Percentiles rank a stretch among this genome's conserved stretches.
Conservation (phyloP, 1,140 invertebrate genomes). For the Uloborus diversus region DNA sequence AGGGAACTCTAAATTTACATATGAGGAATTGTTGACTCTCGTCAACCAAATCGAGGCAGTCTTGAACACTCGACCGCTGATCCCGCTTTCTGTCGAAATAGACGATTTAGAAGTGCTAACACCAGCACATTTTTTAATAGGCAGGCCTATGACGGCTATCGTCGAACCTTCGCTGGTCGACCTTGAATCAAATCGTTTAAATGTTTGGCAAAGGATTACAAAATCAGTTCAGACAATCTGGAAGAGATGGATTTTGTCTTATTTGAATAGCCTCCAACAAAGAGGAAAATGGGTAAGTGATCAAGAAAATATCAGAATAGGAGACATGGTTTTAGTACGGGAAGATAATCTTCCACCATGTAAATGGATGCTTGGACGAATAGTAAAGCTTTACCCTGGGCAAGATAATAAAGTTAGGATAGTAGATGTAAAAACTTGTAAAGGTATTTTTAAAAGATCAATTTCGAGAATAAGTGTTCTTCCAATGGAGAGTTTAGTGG, state of each 20-base stretch:
- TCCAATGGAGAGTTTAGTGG: too few relatives aligned
- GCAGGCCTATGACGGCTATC: background rate
- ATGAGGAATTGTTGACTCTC: constrained; percentile 61
- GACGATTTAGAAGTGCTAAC: constrained; percentile 61
- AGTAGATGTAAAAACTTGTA: background rate
- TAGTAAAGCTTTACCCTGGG: background rate
- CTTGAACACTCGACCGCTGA: constrained; percentile 62
- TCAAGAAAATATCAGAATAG: constrained; percentile 14
- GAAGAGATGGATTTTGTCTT: constrained; percentile 37
- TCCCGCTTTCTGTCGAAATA: constrained; percentile 60
- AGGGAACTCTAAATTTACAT: constrained; percentile 47
- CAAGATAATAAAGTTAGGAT: background rate
- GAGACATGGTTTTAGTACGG: constrained; percentile 3
- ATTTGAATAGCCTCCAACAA: constrained; percentile 40
- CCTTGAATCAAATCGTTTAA: background rate
- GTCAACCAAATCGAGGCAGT: constrained; percentile 62
- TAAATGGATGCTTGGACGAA: background rate
- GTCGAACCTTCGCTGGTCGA: background rate
- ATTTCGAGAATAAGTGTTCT: constrained; percentile 39
- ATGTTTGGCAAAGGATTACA: constrained; percentile 19
- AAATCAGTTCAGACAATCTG: constrained; percentile 27
- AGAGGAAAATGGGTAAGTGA: background rate
- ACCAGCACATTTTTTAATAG: constrained; percentile 59
- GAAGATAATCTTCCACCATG: background rate
- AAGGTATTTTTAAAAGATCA: background rate